Percentiles rank a stretch among this genome's conserved stretches.
Evolutionary conservation across 2,113 vertebrate species (phyloP).

Genomic region (Pyxicephalus adspersus): DNA sequence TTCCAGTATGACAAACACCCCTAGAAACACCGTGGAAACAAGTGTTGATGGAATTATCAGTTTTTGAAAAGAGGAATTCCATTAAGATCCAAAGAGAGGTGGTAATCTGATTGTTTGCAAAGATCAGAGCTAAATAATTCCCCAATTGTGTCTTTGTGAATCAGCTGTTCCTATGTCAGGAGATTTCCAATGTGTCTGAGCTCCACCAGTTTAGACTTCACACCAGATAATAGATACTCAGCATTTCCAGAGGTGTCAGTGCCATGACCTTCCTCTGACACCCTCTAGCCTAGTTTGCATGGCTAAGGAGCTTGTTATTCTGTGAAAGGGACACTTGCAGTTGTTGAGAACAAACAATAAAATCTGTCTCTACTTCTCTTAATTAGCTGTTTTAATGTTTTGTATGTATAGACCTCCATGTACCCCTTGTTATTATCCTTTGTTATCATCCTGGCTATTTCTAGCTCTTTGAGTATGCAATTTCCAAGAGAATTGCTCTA

Average conservation of each 20-base stretch:
- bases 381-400: too few relatives aligned
- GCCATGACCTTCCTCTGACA: neutral
- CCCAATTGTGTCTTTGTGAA: neutral
- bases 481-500: too few relatives aligned
- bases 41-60: slow-evolving; percentile 14
- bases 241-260: neutral
- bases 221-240: slow-evolving; percentile 1
- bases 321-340: slow-evolving; percentile 3
- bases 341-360: neutral
- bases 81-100: slow-evolving; percentile 2
- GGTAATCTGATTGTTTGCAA: neutral
- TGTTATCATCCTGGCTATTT: too few relatives aligned
- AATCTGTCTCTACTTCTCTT: neutral
- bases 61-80: neutral
- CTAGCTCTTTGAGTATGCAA: too few relatives aligned
- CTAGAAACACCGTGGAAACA: neutral
- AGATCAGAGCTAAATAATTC: neutral
- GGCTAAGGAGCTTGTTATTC: neutral
- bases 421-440: too few relatives aligned
- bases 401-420: too few relatives aligned
- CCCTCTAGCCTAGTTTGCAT: neutral
- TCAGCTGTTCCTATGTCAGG: slow-evolving; percentile 13
- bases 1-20: too few relatives aligned
- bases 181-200: too few relatives aligned
- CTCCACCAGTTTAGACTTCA: slow-evolving; percentile 1